phyloP scores from a whole-genome alignment of 2,888 invertebrate species.

The Eubasilissa splendida region DNA sequence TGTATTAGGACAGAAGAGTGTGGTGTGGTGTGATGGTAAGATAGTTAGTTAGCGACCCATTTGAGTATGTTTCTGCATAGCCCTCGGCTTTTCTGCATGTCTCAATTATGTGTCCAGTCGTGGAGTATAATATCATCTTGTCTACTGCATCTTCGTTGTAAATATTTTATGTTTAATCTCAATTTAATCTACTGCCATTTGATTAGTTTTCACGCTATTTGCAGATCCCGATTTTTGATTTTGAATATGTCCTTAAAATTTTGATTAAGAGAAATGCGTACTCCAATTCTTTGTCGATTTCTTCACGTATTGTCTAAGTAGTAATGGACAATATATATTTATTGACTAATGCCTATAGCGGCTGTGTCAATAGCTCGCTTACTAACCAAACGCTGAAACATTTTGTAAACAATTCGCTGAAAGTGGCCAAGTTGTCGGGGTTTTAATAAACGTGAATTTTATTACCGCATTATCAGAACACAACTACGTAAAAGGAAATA shows the following conservation, averaged over 20 bases:
- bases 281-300: neutral
- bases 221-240: too few species aligned
- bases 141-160: too few species aligned
- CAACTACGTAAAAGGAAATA: conserved; percentile 16
- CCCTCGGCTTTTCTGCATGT: too few species aligned
- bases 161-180: too few species aligned
- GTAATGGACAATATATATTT: neutral
- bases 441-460: conserved; percentile 2
- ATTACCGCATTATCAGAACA: conserved; percentile 11
- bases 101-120: too few species aligned
- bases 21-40: too few species aligned
- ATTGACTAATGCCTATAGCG: conserved; percentile 14
- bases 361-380: conserved; percentile 13
- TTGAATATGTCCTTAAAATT: neutral
- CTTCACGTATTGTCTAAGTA: conserved; percentile 10
- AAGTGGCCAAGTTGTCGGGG: neutral
- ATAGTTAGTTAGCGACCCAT: too few species aligned
- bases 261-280: neutral
- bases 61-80: too few species aligned
- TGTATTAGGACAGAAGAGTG: too few species aligned
- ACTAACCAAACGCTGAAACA: conserved; percentile 7
- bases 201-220: too few species aligned
- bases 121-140: too few species aligned
- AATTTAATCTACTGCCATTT: too few species aligned
- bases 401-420: conserved; percentile 18